These are phyloP conservation scores for Laodelphax striatellus DNA, from an alignment of 1,140 invertebrate species.

Conservation along the genomic window DNA sequence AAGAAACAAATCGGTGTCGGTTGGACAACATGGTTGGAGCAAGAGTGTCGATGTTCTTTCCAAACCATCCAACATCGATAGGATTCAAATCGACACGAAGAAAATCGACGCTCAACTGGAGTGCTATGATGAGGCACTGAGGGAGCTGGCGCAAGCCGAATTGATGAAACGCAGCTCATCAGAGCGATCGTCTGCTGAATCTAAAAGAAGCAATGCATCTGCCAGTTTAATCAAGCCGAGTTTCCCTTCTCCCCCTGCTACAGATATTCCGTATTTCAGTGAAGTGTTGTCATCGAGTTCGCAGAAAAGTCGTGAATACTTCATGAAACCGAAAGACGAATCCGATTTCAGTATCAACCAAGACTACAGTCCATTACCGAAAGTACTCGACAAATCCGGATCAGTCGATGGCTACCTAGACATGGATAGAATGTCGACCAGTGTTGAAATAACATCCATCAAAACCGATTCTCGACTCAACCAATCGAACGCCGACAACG, in stretches of 20 bases:
- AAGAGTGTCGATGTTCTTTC: conserved; percentile 17
- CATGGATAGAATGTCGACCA: too few species aligned
- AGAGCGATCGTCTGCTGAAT: background rate
- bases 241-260: too few species aligned
- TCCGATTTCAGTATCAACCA: background rate
- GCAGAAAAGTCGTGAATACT: background rate
- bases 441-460: too few species aligned
- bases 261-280: too few species aligned
- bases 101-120: conserved; percentile 25
- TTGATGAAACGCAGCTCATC: conserved; percentile 9
- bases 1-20: conserved; percentile 20
- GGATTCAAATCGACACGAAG: conserved; percentile 11
- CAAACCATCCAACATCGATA: conserved; percentile 7
- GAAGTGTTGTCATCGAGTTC: too few species aligned
- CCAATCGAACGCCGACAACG: too few species aligned
- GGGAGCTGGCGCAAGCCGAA: conserved; percentile 22
- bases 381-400: too few species aligned
- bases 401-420: too few species aligned
- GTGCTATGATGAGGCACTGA: conserved; percentile 26
- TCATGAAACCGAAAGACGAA: background rate
- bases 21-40: conserved; percentile 14
- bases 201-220: background rate
- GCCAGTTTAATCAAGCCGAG: too few species aligned
- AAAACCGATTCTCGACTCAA: too few species aligned
- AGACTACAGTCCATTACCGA: background rate